Conservation (phyloP, 2,888 invertebrate genomes). For the Drosophila borealis region DNA sequence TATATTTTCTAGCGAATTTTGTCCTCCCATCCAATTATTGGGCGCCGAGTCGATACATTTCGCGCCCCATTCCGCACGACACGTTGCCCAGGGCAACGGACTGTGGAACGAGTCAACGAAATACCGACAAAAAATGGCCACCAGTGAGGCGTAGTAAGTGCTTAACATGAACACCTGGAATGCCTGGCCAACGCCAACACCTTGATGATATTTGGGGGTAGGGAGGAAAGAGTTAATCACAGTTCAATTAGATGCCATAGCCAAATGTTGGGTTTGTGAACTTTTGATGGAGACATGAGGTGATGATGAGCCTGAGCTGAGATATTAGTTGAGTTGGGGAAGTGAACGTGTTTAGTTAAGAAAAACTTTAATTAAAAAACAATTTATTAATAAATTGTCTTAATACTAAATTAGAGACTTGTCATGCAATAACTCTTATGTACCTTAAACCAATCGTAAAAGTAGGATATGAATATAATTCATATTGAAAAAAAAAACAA, state of each 20-base stretch:
- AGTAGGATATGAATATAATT: not conserved
- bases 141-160: conserved; percentile 87
- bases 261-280: not conserved
- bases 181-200: conserved; percentile 87
- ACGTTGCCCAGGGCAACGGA: conserved; percentile 88
- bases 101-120: conserved; percentile 87
- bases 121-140: conserved; percentile 87
- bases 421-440: not conserved
- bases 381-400: not conserved
- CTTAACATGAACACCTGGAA: conserved; percentile 86
- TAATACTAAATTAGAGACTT: not conserved
- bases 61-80: conserved; percentile 86
- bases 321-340: not conserved
- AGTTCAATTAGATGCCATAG: conserved; percentile 19
- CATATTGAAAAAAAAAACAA: too few species aligned
- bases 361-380: not conserved
- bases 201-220: conserved; percentile 75
- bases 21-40: conserved; percentile 18
- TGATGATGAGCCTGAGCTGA: not conserved
- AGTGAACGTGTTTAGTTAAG: not conserved
- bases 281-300: not conserved
- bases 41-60: conserved; percentile 83
- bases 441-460: not conserved
- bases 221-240: conserved; percentile 29
- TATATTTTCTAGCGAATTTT: conserved; percentile 24